Evolutionary conservation across 2,797 vertebrate species (phyloP).

Genomic region (Peromyscus nudipes): DNA sequence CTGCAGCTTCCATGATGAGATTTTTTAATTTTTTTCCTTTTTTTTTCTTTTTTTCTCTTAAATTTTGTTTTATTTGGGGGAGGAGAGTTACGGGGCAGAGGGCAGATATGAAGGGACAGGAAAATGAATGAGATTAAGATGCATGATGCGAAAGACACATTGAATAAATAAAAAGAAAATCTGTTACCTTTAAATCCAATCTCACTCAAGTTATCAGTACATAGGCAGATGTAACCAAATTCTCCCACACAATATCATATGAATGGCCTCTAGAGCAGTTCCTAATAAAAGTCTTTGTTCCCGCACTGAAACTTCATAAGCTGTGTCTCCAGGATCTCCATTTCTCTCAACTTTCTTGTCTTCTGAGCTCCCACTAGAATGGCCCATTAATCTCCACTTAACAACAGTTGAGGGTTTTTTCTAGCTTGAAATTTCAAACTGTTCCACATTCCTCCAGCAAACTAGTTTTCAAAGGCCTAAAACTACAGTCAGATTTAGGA

Average conservation of each 20-base stretch:
- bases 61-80: no score
- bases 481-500: not conserved
- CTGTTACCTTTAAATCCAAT: not conserved
- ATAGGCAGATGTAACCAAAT: not conserved
- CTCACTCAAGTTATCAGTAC: not conserved
- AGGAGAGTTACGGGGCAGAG: no score
- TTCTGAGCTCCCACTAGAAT: not conserved
- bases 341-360: not conserved
- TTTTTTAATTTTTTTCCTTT: no score
- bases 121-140: no score
- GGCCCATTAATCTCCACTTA: not conserved
- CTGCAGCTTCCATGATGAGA: no score
- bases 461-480: not conserved
- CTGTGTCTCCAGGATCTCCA: not conserved
- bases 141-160: no score
- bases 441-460: not conserved
- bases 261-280: no score
- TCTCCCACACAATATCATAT: not conserved
- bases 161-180: not conserved
- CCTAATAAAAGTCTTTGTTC: not conserved
- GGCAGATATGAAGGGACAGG: no score
- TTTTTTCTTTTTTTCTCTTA: no score
- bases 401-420: not conserved
- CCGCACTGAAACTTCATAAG: not conserved
- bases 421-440: not conserved